Conservation (phyloP, 2,113 vertebrate genomes). For the Probosciger aterrimus region DNA sequence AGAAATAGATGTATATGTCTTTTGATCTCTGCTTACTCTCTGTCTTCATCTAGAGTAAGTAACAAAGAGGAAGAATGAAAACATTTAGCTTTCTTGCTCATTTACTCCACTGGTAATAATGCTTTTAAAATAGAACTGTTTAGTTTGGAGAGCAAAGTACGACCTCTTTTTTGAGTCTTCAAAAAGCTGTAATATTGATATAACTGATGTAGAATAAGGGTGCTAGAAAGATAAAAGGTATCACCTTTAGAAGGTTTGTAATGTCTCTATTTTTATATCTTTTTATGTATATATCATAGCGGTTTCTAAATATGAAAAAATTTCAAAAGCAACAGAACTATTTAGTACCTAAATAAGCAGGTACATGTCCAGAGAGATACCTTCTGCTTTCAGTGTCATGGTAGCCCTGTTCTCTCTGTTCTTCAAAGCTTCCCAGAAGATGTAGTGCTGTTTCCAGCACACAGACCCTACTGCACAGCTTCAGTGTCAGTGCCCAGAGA, state of each 20-base stretch:
- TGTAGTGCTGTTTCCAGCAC: background rate
- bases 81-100: background rate
- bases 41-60: background rate
- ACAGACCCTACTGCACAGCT: background rate
- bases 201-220: background rate
- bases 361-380: background rate
- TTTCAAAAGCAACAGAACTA: background rate
- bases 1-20: fast-evolving
- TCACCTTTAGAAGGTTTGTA: background rate
- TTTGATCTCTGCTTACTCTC: background rate
- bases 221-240: background rate
- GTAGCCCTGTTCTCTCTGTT: background rate
- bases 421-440: background rate
- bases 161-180: background rate
- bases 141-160: background rate
- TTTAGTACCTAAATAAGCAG: background rate
- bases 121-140: background rate
- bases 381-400: background rate
- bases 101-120: background rate
- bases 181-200: background rate
- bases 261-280: background rate
- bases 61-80: background rate
- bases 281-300: background rate
- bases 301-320: background rate
- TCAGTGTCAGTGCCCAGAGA: background rate